Evolutionary conservation across 2,797 vertebrate genomes (phyloP), one percentile per base, ranked within the genome.

Genomic region (Sebastes cheni): DNA sequence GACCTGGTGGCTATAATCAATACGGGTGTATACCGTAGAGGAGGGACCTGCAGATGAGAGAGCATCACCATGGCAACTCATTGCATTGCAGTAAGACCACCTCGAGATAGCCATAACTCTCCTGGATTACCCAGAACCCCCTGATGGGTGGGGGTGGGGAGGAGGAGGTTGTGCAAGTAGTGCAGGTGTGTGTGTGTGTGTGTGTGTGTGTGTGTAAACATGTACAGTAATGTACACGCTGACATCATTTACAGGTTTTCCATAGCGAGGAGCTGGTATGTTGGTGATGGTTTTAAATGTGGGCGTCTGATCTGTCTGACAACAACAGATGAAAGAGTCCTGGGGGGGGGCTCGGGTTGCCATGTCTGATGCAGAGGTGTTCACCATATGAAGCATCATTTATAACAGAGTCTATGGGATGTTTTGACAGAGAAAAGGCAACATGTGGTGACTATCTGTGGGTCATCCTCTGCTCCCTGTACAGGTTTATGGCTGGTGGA

Each of bases 61-160:
- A 65, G 30, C 34, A 82, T 94, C 72, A 50, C 91, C 89, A 91
- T 93, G 89, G 92, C 55, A 91, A 94, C 93, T 70, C 65, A 30
- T 70, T 80, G 54, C 73, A 84, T 70, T 77, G 52, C 85, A 62
- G 55, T 82, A 77, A 73, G 70, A 76, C 16, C 78, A 84, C 75
- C 82, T 72, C 74, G 2, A 61, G 59, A 61, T 64, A 58, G 29
- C 80, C 71, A 82, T 79, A 87, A 91, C 72, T 91, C 72, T 90
- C n/a, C 75, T 73, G 67, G 84, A 92, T 92, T 71, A 91, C 75
- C 84, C 68, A 82, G 74, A 84, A 86, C 39, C 59, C 76, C 59
- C 16, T 72, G 70, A 77, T 79, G 71, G 75, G 55, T 56, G 72
- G 69, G 34, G 62, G 56, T 18, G n/a, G 18, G 8, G 14, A 50